Evolutionary conservation across 1,140 invertebrate species (phyloP).

Genomic region (Drosophila mojavensis): DNA sequence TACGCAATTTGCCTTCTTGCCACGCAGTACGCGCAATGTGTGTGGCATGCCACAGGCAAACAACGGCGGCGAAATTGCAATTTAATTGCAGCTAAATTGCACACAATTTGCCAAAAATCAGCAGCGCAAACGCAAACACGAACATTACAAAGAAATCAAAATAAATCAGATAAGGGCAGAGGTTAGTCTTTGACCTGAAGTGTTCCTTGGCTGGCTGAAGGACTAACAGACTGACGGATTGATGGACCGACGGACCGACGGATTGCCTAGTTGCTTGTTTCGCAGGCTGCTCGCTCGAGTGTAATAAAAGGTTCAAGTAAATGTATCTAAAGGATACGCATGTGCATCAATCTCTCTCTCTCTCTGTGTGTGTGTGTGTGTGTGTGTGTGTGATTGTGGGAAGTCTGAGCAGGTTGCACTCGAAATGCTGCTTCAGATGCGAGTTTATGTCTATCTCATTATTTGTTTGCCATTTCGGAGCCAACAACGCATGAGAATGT

Average conservation of each 20-base stretch:
- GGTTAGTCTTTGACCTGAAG: slow-evolving; percentile 46
- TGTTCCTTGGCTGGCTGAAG: slow-evolving; percentile 8
- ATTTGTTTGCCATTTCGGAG: slow-evolving; percentile 77
- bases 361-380: slow-evolving; percentile 10
- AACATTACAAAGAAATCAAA: slow-evolving; percentile 15
- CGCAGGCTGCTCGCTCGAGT: slow-evolving; percentile 71
- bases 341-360: neutral
- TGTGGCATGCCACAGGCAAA: slow-evolving; percentile 49
- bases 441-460: slow-evolving; percentile 61
- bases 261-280: slow-evolving; percentile 44
- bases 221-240: too few relatives aligned
- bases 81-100: slow-evolving; percentile 81
- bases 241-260: neutral
- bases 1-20: slow-evolving; percentile 62
- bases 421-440: slow-evolving; percentile 33
- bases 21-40: slow-evolving; percentile 42
- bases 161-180: slow-evolving; percentile 16
- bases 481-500: slow-evolving; percentile 57
- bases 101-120: slow-evolving; percentile 59
- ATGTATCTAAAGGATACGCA: slow-evolving; percentile 71
- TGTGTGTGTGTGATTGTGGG: slow-evolving; percentile 42
- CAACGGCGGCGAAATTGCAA: slow-evolving; percentile 55
- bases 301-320: slow-evolving; percentile 67
- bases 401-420: slow-evolving; percentile 63
- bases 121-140: slow-evolving; percentile 41